These are phyloP conservation scores for Calyptommatus sinebrachiatus DNA, from an alignment of 2,113 vertebrate genomes.

Conservation along the genomic window DNA sequence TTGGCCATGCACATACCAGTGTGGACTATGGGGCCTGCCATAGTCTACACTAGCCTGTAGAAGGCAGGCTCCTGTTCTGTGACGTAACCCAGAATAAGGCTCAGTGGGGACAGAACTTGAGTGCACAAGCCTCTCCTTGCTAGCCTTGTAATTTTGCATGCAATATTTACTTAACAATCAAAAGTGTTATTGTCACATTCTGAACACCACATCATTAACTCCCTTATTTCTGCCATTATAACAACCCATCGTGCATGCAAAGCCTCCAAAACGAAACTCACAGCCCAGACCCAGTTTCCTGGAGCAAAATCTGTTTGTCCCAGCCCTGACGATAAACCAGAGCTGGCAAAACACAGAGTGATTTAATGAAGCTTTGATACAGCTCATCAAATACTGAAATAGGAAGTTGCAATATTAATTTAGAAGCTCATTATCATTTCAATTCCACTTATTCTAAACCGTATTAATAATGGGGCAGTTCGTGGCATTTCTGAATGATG, in stretches of 20 bases:
- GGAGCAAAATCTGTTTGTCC: slow-evolving; percentile 34
- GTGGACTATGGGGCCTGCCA: no score
- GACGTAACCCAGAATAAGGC: no score
- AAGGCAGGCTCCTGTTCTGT: no score
- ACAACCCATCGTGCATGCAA: background rate
- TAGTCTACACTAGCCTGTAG: no score
- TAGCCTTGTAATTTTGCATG: slow-evolving; percentile 29
- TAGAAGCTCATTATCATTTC: slow-evolving; percentile 64
- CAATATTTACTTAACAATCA: slow-evolving; percentile 33
- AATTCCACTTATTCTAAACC: slow-evolving; percentile 56
- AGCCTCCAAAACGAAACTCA: background rate
- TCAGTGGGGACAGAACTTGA: background rate
- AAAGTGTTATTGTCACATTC: slow-evolving; percentile 20
- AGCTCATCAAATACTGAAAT: slow-evolving; percentile 67
- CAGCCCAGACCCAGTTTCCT: background rate
- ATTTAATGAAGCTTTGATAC: slow-evolving; percentile 72
- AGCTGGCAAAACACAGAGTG: slow-evolving; percentile 58
- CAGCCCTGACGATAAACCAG: slow-evolving; percentile 30
- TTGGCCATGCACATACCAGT: no score
- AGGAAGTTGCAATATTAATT: slow-evolving; percentile 67
- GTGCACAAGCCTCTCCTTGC: background rate
- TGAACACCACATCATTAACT: slow-evolving; percentile 38
- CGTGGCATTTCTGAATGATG: slow-evolving; percentile 56
- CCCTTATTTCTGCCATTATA: slow-evolving; percentile 42
- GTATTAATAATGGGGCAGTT: slow-evolving; percentile 62